Conservation (phyloP, 2,888 invertebrate genomes). For the Theretra japonica region DNA sequence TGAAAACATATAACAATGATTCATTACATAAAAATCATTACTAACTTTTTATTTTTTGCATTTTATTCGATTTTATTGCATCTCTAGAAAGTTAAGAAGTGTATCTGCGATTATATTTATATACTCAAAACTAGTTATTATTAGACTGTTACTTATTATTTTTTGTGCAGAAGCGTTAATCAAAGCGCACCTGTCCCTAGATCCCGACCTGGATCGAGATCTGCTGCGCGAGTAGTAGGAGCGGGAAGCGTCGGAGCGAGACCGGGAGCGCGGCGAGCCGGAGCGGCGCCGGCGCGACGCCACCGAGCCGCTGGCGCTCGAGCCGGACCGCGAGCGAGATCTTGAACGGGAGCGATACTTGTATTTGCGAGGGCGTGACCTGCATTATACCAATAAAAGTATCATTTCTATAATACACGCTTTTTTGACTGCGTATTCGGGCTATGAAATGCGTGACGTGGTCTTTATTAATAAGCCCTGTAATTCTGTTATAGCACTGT, state of each 20-base stretch:
- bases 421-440: too few species aligned
- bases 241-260: constrained; percentile 86
- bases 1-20: too few species aligned
- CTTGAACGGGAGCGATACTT: constrained; percentile 87
- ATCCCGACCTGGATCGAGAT: constrained; percentile 84
- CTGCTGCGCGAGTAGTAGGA: constrained; percentile 85
- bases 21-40: too few species aligned
- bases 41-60: too few species aligned
- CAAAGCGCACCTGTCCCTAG: constrained; percentile 73
- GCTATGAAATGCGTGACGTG: too few species aligned
- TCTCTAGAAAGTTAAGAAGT: too few species aligned
- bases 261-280: constrained; percentile 81
- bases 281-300: constrained; percentile 70
- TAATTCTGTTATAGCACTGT: too few species aligned
- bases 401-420: neutral
- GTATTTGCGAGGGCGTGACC: constrained; percentile 87
- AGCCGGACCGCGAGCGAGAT: constrained; percentile 84
- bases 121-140: neutral
- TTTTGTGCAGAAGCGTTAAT: constrained; percentile 30
- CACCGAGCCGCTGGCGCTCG: constrained; percentile 72
- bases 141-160: neutral
- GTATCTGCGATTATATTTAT: neutral
- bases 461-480: too few species aligned
- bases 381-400: constrained; percentile 37
- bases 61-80: too few species aligned